Conservation (phyloP, 2,113 vertebrate species). For the Ophthalmolycus amberensis region DNA sequence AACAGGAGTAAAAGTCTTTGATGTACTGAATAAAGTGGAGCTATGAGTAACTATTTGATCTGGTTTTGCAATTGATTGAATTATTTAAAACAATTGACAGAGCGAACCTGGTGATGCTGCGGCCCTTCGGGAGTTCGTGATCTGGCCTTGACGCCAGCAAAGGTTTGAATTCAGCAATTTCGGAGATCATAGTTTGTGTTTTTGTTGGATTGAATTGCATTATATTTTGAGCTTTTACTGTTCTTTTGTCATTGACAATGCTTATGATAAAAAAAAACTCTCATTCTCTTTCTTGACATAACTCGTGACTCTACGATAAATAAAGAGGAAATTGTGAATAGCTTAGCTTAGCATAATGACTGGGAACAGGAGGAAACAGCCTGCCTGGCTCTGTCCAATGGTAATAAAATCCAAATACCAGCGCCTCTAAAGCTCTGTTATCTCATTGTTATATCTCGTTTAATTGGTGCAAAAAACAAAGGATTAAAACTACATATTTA, state of each 20-base stretch:
- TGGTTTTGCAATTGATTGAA: background rate
- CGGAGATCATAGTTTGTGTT: background rate
- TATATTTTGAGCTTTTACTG: background rate
- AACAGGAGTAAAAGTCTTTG: slow-evolving; percentile 38
- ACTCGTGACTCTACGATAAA: background rate
- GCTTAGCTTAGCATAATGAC: background rate
- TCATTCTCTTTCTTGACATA: background rate
- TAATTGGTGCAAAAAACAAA: background rate
- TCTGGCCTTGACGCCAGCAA: too few relatives aligned
- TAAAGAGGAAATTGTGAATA: background rate
- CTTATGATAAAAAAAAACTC: too few relatives aligned
- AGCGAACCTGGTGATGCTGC: too few relatives aligned
- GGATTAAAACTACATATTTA: background rate
- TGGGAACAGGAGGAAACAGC: background rate
- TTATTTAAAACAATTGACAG: too few relatives aligned
- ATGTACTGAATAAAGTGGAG: slow-evolving; percentile 28
- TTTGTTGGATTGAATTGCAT: too few relatives aligned
- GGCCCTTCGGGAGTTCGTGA: background rate
- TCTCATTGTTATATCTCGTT: background rate
- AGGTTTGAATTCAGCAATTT: background rate
- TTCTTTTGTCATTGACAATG: background rate
- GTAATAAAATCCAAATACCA: too few relatives aligned
- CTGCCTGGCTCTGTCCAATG: background rate
- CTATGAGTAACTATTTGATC: slow-evolving; percentile 13
- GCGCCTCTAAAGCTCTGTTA: background rate